Conservation (phyloP, 2,797 vertebrate genomes). For the Catharus ustulatus region DNA sequence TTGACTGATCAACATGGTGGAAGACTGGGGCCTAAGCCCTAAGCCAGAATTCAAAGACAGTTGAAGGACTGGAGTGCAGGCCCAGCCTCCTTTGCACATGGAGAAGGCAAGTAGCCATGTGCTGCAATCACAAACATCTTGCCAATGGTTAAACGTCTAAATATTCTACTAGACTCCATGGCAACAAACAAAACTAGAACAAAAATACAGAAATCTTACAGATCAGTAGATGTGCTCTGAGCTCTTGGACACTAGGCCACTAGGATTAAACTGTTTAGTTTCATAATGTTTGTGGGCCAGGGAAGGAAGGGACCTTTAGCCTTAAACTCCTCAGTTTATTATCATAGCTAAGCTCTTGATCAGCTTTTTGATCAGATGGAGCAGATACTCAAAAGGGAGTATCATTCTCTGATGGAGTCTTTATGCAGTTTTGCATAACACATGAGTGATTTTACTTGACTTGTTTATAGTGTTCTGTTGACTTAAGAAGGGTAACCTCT, state of each 20-base stretch:
- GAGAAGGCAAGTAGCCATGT: not conserved
- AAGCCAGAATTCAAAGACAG: not conserved
- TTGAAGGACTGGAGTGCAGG: not conserved
- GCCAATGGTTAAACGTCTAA: not conserved
- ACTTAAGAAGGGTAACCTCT: not conserved
- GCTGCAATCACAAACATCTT: not conserved
- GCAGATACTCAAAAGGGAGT: not conserved
- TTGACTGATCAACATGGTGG: not conserved
- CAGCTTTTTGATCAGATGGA: not conserved
- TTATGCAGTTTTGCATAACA: accelerated
- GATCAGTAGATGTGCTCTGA: not conserved
- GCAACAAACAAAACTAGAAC: not conserved
- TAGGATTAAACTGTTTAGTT: not conserved
- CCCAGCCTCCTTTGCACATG: not conserved
- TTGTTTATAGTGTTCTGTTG: not conserved
- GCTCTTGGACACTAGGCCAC: not conserved
- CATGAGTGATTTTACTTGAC: not conserved
- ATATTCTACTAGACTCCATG: not conserved
- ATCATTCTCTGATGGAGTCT: not conserved
- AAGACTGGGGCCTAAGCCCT: not conserved
- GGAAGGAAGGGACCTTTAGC: not conserved
- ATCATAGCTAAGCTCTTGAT: not conserved
- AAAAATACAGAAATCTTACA: not conserved
- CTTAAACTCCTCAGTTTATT: not conserved
- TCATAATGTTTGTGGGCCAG: not conserved